Conservation (phyloP, 2,113 vertebrate genomes). For the Chunga burmeisteri region DNA sequence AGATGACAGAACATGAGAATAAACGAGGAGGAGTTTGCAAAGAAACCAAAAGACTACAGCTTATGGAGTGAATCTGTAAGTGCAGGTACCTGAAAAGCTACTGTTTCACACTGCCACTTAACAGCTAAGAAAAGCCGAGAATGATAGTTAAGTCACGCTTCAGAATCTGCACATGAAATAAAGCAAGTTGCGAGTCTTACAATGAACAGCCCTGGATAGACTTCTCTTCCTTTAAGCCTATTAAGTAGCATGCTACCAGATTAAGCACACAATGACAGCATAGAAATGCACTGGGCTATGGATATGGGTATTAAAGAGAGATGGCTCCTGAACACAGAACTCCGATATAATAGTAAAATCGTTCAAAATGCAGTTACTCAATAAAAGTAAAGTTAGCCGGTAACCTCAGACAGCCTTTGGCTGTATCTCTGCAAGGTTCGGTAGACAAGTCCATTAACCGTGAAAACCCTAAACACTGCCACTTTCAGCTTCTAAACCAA, state of each 20-base stretch:
- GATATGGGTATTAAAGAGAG: conserved; percentile 72
- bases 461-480: conserved; percentile 80
- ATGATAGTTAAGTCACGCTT: conserved; percentile 42
- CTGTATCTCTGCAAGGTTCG: conserved; percentile 67
- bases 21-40: conserved; percentile 45
- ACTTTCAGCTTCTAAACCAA: conserved; percentile 90
- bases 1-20: conserved; percentile 53
- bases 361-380: conserved; percentile 75
- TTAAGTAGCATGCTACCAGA: conserved; percentile 69
- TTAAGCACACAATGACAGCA: conserved; percentile 66
- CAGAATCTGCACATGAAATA: conserved; percentile 44
- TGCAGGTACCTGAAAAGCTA: conserved; percentile 23
- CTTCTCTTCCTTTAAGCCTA: conserved; percentile 62
- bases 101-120: conserved; percentile 25
- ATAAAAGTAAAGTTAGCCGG: conserved; percentile 77
- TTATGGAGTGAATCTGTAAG: neutral
- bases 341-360: conserved; percentile 72
- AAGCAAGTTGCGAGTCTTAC: conserved; percentile 59
- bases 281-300: conserved; percentile 72
- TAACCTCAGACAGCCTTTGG: conserved; percentile 77
- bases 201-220: conserved; percentile 50
- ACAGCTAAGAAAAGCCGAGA: conserved; percentile 35
- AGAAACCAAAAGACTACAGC: conserved; percentile 46
- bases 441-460: conserved; percentile 81
- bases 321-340: conserved; percentile 75